Percentiles rank a stretch among this genome's conserved stretches.
phyloP scores from a whole-genome alignment of 1,140 invertebrate genomes.

The Epicauta chinensis region DNA sequence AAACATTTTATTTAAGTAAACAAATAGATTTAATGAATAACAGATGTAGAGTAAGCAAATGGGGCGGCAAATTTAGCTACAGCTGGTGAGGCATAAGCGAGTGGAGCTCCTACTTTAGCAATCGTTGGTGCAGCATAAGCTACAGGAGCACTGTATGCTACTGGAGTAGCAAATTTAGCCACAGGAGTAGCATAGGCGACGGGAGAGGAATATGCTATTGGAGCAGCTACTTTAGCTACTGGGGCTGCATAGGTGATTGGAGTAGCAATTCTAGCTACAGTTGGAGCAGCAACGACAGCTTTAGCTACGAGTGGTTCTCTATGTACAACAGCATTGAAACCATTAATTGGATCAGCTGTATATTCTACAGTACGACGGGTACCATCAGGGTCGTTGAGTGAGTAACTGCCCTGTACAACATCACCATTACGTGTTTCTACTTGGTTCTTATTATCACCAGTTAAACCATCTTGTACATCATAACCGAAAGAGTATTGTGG shows the following conservation, averaged over 20 bases:
- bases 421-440: conserved; percentile 54
- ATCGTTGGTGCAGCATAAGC: conserved; percentile 1
- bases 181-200: conserved; percentile 2
- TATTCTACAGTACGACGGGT: conserved; percentile 59
- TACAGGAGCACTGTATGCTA: conserved; percentile 42
- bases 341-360: conserved; percentile 54
- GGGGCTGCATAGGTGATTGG: conserved; percentile 34
- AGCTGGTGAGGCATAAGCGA: conserved; percentile 16
- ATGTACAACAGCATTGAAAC: conserved; percentile 55
- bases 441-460: conserved; percentile 54
- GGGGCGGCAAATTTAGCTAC: conserved; percentile 13
- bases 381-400: conserved; percentile 56
- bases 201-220: not conserved
- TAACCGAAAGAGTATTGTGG: conserved; percentile 54
- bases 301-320: conserved; percentile 36
- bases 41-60: conserved; percentile 9
- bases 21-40: conserved; percentile 4
- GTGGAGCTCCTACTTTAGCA: conserved; percentile 52
- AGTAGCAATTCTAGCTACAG: conserved; percentile 28
- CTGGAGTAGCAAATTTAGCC: conserved; percentile 47
- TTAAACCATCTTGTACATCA: conserved; percentile 52
- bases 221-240: conserved; percentile 20
- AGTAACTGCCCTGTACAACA: conserved; percentile 58
- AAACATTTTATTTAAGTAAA: too few species aligned
- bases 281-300: conserved; percentile 38